phyloP scores from a whole-genome alignment of 1,140 invertebrate species.

The Drosophila tani region DNA sequence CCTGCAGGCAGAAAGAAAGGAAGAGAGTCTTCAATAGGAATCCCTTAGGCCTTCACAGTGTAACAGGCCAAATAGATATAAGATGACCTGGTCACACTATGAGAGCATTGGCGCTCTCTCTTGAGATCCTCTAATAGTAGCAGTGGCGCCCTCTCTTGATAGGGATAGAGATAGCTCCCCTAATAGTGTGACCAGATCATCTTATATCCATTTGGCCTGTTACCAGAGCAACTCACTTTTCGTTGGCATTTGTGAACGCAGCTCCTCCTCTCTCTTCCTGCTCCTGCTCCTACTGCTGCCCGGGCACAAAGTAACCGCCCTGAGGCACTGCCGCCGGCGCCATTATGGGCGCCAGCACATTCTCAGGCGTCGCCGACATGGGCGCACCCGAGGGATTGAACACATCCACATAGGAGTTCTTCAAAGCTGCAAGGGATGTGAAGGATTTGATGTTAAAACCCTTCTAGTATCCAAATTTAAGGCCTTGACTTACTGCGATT shows the following conservation, averaged over 20 bases:
- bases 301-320: constrained; percentile 83
- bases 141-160: too few species aligned
- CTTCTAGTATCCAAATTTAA: not conserved
- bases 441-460: too few species aligned
- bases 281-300: constrained; percentile 43
- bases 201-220: too few species aligned
- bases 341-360: constrained; percentile 85
- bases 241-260: constrained; percentile 35
- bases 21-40: not conserved
- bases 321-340: constrained; percentile 83
- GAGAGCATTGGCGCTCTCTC: too few species aligned
- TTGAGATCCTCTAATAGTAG: too few species aligned
- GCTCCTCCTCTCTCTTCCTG: not conserved
- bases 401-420: constrained; percentile 94
- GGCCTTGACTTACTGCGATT: constrained; percentile 87
- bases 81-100: too few species aligned
- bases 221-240: constrained; percentile 26
- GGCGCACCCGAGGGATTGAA: constrained; percentile 89
- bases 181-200: too few species aligned
- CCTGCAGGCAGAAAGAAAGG: constrained; percentile 38
- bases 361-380: constrained; percentile 84
- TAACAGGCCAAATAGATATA: too few species aligned
- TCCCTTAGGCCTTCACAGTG: not conserved
- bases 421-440: constrained; percentile 86
- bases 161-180: too few species aligned